These are phyloP conservation scores for Sclerurus mexicanus DNA, from an alignment of 2,113 vertebrate species.

Conservation along the genomic window DNA sequence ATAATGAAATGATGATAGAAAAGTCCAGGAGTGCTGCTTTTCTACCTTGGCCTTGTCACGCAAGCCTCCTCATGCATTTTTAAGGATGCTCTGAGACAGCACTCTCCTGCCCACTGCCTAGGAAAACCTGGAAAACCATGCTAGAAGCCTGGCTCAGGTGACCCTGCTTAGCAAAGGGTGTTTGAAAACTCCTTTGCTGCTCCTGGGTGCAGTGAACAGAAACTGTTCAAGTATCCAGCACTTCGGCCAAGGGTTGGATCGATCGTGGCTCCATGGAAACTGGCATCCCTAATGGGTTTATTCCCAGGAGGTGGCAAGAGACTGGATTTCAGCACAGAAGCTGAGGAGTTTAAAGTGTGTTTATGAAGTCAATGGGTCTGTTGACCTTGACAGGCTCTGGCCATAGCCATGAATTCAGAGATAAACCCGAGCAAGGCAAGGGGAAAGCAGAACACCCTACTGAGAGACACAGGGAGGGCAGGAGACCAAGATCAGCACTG, in stretches of 20 bases:
- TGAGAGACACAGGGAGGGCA: neutral
- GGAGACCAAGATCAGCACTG: neutral
- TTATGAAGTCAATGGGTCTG: neutral
- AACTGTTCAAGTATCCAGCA: constrained; percentile 3
- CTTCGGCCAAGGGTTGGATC: neutral
- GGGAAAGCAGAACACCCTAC: fast-evolving
- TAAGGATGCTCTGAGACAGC: constrained; percentile 20
- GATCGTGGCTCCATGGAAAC: neutral
- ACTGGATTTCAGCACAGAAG: neutral
- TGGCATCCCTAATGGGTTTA: neutral
- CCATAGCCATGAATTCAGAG: neutral
- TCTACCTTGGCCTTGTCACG: neutral
- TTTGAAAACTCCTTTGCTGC: neutral
- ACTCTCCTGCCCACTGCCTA: neutral
- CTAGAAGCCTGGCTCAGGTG: neutral
- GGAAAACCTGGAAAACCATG: neutral
- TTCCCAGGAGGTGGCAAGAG: neutral
- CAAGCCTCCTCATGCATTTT: constrained; percentile 67
- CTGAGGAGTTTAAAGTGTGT: neutral
- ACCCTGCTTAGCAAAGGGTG: neutral
- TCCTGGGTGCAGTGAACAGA: neutral
- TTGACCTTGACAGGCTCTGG: neutral
- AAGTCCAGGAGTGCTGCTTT: neutral
- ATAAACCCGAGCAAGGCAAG: neutral
- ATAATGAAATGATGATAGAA: constrained; percentile 59